Base-by-base conservation (phyloP, 2,888 invertebrate species). In the Drosophila mulleri region DNA sequence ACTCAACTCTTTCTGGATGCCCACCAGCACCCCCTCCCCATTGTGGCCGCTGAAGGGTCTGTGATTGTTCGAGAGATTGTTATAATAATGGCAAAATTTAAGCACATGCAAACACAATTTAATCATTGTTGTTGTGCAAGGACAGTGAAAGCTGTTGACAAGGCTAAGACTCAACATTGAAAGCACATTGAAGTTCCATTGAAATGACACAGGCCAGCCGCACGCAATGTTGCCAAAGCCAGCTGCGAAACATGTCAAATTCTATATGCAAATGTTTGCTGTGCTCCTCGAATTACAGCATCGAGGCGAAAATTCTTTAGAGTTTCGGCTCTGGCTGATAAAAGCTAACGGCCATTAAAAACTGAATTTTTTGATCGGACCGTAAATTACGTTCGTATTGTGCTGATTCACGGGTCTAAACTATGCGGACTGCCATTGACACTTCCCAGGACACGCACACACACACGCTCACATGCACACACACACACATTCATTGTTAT, bases 371-470 rank as follows among this genome's bases (percentile, higher is more conserved):
- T 78, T 68, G 53, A 42, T 60, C 42, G 41, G 62, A 57, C 68
- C 73, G 75, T 80, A 80, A 86, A 80, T 85, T 86, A 76, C 72
- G 62, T 70, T 66, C 65, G 74, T 73, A 77, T 82, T 88, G 83
- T 88, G 72, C 67, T 58, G 66, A 79, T 68, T 61, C 61, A 44
- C 39, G 61, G 48, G 41, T 11, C 68, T 57, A 70, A 76, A 47
- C 64, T 60, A 47, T 41, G 39, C 61, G n/a, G 50, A 8, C 54
- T 57, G 62, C 42, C 67, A 72, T 52, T 63, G 67, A 65, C 67
- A 64, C 59, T 32, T 59, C 32, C 50, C 8, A 63, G 53, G 0
- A 39, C 1, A 39, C 16, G 12, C 18, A 60, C 53, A 26, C 50
- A 53, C 37, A 53, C 66, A 62, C 20, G 56, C n/a, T n/a, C 60